phyloP scores from a whole-genome alignment of 1,140 invertebrate species.

The Cydia strobilella region DNA sequence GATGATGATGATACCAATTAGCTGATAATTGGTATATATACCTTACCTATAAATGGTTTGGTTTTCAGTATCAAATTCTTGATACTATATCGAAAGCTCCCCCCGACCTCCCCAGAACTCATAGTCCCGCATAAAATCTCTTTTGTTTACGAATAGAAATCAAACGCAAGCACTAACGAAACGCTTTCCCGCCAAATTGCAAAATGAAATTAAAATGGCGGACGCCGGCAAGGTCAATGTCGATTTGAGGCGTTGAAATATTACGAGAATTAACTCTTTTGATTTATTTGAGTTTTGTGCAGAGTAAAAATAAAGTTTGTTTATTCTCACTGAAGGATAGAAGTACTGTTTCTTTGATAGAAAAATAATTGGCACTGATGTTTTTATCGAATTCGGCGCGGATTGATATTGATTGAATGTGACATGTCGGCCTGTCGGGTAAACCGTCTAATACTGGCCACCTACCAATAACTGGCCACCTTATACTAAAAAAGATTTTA shows the following conservation, averaged over 20 bases:
- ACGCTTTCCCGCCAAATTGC: constrained; percentile 17
- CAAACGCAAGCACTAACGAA: constrained; percentile 11
- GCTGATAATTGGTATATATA: too few relatives aligned
- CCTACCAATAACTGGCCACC: too few relatives aligned
- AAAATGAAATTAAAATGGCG: background rate
- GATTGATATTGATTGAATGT: background rate
- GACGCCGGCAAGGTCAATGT: background rate
- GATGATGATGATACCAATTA: too few relatives aligned
- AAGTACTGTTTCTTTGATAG: background rate
- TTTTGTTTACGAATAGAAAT: background rate
- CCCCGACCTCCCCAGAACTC: too few relatives aligned
- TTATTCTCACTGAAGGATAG: constrained; percentile 10
- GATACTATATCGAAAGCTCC: too few relatives aligned
- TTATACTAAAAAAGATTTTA: too few relatives aligned
- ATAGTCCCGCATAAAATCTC: background rate
- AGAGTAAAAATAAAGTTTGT: background rate
- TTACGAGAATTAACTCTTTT: constrained; percentile 19
- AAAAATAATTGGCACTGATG: background rate
- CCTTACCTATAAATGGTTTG: too few relatives aligned
- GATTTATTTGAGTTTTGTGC: background rate
- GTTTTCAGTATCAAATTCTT: too few relatives aligned
- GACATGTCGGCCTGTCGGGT: too few relatives aligned
- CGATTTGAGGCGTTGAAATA: background rate
- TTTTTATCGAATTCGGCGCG: background rate
- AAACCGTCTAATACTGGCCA: too few relatives aligned